Base-by-base conservation (phyloP, 2,113 vertebrate species). In the Microtus pennsylvanicus region DNA sequence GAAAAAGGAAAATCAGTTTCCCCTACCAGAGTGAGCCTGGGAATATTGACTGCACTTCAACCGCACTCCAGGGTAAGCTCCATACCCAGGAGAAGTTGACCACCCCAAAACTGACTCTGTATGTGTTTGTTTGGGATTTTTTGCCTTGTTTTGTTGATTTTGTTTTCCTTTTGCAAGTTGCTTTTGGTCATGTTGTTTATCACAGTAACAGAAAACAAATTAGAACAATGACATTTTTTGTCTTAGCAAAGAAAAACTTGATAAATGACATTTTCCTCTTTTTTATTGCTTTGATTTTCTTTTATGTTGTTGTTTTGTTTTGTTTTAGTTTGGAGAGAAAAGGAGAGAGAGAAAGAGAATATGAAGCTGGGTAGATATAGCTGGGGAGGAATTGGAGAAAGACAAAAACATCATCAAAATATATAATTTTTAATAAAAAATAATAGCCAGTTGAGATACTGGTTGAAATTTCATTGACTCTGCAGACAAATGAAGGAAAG, bases 381-480 rank as follows among this genome's bases (percentile, higher is more conserved):
- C 5, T 76, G 24, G 10, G 38, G 74, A 76, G 38, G 11, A 58
- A 58, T 14, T 58, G 21, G 9, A 30, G 26, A 9, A 35, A 5
- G 35, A 6, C 52, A 81, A 38, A 81, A 58, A 10, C 33, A 81
- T n/a, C 50, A 81, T 81, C 52, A 55, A n/a, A 24, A 45, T n/a
- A n/a, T 12, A 55, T 38, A 81, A 35, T 35, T 55, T 11, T 80
- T 80, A 22, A 33, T 22, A 21, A 22, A 35, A 55, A 22, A 69
- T 42, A 87, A 93, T 45, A 78, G 22, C 4, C 22, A 92, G 35
- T 38, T 63, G 22, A 90, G 17, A 30, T 86, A 72, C 4, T 93
- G 65, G 86, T 69, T 67, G 26, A 17, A 95, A 93, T 93, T 81
- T 72, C 61, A 91, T 47, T 94, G 77, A 95, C 78, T 75, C 42